A percentile compares a stretch with the other conserved stretches of the same genome.
These are phyloP conservation scores for Megaceryle maxima DNA, from an alignment of 2,113 vertebrate species.

Conservation along the genomic window DNA sequence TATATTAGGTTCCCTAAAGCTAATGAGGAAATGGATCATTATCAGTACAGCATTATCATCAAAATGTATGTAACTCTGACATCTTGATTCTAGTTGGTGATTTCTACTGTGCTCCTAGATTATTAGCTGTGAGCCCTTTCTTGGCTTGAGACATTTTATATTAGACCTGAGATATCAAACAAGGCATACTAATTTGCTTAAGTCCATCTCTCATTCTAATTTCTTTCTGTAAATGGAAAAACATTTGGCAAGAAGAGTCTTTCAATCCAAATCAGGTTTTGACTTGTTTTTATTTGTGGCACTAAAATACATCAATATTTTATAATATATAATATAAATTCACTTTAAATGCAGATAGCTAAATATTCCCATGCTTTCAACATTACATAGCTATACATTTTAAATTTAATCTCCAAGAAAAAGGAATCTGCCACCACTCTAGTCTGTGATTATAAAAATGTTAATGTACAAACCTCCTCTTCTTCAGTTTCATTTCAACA, in stretches of 20 bases:
- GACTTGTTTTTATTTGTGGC: constrained; percentile 75
- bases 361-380: neutral
- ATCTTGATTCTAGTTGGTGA: neutral
- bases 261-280: neutral
- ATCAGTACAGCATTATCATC: neutral
- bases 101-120: neutral
- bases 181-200: neutral
- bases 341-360: constrained; percentile 30
- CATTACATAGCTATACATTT: neutral
- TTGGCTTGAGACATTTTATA: neutral
- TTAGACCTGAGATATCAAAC: neutral
- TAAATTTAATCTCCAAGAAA: neutral
- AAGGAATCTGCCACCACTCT: neutral
- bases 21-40: neutral
- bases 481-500: constrained; percentile 14
- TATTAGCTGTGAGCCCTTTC: neutral
- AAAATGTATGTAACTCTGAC: neutral
- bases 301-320: constrained; percentile 67
- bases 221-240: neutral
- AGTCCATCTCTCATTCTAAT: neutral
- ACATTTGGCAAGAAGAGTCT: neutral
- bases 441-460: constrained; percentile 28
- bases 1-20: neutral
- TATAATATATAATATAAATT: constrained; percentile 47
- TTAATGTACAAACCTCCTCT: constrained; percentile 28